phyloP scores from a whole-genome alignment of 2,797 vertebrate genomes.

The Mormyrops attenuatus region DNA sequence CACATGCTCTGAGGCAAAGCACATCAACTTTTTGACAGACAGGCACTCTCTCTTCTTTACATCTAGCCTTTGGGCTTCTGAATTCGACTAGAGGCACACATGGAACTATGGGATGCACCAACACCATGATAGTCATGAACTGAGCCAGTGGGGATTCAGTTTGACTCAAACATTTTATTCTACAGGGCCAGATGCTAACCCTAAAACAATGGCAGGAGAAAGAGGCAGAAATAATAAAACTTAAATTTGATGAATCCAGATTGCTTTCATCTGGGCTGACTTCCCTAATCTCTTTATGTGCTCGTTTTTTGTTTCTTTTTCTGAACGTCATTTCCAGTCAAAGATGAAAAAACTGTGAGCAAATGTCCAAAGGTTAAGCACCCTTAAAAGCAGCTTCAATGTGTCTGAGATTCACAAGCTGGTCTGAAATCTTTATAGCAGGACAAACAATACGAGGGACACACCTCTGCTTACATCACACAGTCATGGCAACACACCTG shows the following conservation, averaged over 20 bases:
- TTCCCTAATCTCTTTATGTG: background rate
- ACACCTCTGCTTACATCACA: background rate
- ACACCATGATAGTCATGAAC: background rate
- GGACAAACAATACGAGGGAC: background rate
- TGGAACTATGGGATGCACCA: background rate
- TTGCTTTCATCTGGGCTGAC: background rate
- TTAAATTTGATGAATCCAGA: background rate
- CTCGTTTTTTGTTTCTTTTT: background rate
- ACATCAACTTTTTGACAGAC: background rate
- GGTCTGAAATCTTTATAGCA: background rate
- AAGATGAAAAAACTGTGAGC: background rate
- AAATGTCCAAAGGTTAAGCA: background rate
- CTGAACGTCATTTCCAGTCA: background rate
- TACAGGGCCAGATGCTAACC: background rate
- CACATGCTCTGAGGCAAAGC: background rate
- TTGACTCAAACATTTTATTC: background rate
- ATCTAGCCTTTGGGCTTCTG: background rate
- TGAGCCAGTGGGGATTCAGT: background rate
- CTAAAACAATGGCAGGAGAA: background rate
- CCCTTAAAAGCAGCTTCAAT: background rate
- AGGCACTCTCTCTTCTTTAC: background rate
- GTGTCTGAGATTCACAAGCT: background rate
- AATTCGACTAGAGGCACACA: background rate
- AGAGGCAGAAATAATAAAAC: background rate
- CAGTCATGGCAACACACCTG: background rate